Evolutionary conservation across 1,140 invertebrate genomes (phyloP).

Genomic region (Choristoneura fumiferana): DNA sequence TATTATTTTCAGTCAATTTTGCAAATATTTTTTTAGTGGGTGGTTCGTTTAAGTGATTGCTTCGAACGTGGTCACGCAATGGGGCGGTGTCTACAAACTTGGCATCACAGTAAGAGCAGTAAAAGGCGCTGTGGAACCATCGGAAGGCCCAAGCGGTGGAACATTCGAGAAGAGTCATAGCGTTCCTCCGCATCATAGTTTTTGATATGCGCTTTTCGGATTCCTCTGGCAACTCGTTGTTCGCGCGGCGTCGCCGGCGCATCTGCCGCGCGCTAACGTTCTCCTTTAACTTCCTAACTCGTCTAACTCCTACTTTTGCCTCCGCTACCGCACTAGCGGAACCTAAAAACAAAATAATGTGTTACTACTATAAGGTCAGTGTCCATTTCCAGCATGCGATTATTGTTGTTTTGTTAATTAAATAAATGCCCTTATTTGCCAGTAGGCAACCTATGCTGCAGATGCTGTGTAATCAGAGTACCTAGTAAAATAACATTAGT

Average conservation of each 20-base stretch:
- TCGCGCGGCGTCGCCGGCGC: conserved; percentile 57
- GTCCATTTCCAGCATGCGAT: too few relatives aligned
- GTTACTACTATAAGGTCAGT: conserved; percentile 27
- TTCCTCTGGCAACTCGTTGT: conserved; percentile 63
- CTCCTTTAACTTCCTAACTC: conserved; percentile 63
- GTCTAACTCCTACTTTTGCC: conserved; percentile 41
- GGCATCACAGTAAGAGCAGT: conserved; percentile 61
- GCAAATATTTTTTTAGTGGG: conserved; percentile 60
- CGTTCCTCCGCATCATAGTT: conserved; percentile 68
- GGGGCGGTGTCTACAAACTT: conserved; percentile 49
- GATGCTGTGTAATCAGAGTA: too few relatives aligned
- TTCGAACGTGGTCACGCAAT: conserved; percentile 47
- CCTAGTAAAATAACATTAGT: too few relatives aligned
- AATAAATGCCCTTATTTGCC: too few relatives aligned
- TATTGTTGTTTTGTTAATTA: too few relatives aligned
- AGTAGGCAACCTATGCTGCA: too few relatives aligned
- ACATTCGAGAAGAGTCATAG: conserved; percentile 56
- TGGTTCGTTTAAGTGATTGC: conserved; percentile 41
- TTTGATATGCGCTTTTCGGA: conserved; percentile 61
- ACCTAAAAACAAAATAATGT: conserved; percentile 68
- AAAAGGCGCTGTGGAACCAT: conserved; percentile 61
- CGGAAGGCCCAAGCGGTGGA: conserved; percentile 68
- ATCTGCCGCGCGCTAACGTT: conserved; percentile 60
- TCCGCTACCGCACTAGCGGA: conserved; percentile 48
- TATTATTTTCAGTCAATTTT: conserved; percentile 73